phyloP scores from a whole-genome alignment of 2,888 invertebrate species.

The Callimorpha dominula region DNA sequence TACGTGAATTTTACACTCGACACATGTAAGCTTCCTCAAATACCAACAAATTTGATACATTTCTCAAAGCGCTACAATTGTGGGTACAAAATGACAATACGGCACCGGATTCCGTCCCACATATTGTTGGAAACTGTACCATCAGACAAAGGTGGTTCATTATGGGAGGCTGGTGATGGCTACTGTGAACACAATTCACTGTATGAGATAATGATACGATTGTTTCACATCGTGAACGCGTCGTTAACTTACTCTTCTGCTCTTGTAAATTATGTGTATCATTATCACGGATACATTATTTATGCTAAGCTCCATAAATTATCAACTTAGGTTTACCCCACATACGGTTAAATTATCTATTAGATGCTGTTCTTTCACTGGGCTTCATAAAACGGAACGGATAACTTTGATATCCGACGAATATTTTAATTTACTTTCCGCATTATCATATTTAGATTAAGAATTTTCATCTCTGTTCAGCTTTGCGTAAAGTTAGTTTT shows the following conservation, averaged over 20 bases:
- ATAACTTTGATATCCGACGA: not conserved
- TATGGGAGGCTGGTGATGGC: conserved; percentile 52
- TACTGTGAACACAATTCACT: conserved; percentile 15
- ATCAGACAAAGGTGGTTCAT: conserved; percentile 55
- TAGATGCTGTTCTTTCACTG: not conserved
- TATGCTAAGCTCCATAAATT: conserved; percentile 16
- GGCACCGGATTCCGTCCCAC: conserved; percentile 56
- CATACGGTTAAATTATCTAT: not conserved
- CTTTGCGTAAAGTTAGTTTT: not conserved
- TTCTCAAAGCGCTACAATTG: conserved; percentile 38
- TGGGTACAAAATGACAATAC: conserved; percentile 57
- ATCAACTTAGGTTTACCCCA: not conserved
- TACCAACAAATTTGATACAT: conserved; percentile 27
- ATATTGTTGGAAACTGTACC: conserved; percentile 61
- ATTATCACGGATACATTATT: conserved; percentile 20
- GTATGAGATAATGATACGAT: conserved; percentile 41
- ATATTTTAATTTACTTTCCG: not conserved
- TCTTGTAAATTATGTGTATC: conserved; percentile 19
- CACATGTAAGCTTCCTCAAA: not conserved
- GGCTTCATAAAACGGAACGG: not conserved
- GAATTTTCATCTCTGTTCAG: not conserved
- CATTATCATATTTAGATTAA: not conserved
- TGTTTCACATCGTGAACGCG: conserved; percentile 24
- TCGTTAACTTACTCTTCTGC: conserved; percentile 15
- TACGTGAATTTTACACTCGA: not conserved